Percentiles rank a stretch among this genome's conserved stretches.
These are phyloP conservation scores for Rhinolophus ferrumequinum DNA, from an alignment of 2,113 vertebrate genomes.

Conservation along the genomic window DNA sequence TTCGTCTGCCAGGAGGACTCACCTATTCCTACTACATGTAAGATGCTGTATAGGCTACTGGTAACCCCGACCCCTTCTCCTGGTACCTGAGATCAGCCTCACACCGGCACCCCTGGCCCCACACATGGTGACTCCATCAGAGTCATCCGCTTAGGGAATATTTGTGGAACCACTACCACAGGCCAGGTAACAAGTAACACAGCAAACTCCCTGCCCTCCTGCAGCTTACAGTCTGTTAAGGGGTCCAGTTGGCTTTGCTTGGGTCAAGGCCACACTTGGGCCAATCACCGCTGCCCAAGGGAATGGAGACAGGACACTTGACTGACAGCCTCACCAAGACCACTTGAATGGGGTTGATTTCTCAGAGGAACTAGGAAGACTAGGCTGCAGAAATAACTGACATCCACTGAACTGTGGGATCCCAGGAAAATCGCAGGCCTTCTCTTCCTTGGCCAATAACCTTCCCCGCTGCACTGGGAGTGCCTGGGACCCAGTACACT, in stretches of 20 bases:
- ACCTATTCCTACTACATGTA: not conserved
- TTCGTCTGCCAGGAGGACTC: not conserved
- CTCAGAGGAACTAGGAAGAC: not conserved
- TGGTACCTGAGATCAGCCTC: not conserved
- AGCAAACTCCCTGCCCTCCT: not conserved
- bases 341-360: not conserved
- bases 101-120: not conserved
- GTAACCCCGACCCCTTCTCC: not conserved
- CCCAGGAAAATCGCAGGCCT: not conserved
- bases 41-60: not conserved
- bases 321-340: not conserved
- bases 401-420: not conserved
- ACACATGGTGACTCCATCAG: not conserved
- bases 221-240: not conserved
- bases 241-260: not conserved
- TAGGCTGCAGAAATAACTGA: not conserved
- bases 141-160: not conserved
- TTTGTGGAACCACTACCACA: not conserved
- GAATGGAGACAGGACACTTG: not conserved
- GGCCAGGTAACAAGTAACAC: fast-evolving
- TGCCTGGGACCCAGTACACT: not conserved
- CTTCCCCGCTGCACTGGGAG: not conserved
- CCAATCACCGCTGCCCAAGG: not conserved
- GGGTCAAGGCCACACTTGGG: not conserved
- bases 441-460: not conserved